A percentile compares a stretch with the other conserved stretches of the same genome.
phyloP scores from a whole-genome alignment of 2,888 invertebrate genomes.

The Drosophila phalerata region DNA sequence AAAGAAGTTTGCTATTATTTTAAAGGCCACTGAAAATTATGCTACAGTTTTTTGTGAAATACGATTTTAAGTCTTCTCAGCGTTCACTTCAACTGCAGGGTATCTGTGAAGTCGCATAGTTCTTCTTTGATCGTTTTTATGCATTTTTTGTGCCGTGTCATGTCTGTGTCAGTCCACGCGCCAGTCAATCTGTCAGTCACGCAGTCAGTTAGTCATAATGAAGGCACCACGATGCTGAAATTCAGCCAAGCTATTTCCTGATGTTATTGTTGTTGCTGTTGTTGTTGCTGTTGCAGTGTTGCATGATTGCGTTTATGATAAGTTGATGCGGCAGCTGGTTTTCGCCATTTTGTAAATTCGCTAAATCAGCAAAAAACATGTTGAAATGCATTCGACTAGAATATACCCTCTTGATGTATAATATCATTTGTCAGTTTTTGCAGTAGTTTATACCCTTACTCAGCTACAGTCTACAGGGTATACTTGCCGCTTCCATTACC shows the following conservation, averaged over 20 bases:
- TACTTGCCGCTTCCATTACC: constrained; percentile 45
- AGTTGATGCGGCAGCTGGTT: constrained; percentile 55
- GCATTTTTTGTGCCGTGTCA: constrained; percentile 69
- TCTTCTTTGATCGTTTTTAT: constrained; percentile 7
- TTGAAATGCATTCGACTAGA: neutral
- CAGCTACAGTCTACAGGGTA: neutral
- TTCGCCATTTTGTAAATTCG: constrained; percentile 44
- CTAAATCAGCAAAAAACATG: constrained; percentile 53
- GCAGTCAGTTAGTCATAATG: constrained; percentile 78
- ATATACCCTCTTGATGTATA: neutral
- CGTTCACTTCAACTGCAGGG: constrained; percentile 3
- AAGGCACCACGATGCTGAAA: constrained; percentile 58
- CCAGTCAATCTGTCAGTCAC: constrained; percentile 78
- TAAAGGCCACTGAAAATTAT: neutral
- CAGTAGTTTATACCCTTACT: neutral
- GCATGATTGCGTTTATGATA: constrained; percentile 64
- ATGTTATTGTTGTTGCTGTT: constrained; percentile 23
- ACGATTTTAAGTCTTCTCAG: neutral
- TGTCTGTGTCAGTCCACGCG: constrained; percentile 66
- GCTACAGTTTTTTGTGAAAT: neutral
- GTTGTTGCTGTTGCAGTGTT: constrained; percentile 33
- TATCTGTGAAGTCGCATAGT: constrained; percentile 11
- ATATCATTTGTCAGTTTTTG: too few species aligned
- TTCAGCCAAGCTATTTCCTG: constrained; percentile 38
- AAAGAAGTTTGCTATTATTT: neutral